Evolutionary conservation across 2,113 vertebrate genomes (phyloP), one percentile per base, ranked within the genome.

Genomic region (Mesitornis unicolor): DNA sequence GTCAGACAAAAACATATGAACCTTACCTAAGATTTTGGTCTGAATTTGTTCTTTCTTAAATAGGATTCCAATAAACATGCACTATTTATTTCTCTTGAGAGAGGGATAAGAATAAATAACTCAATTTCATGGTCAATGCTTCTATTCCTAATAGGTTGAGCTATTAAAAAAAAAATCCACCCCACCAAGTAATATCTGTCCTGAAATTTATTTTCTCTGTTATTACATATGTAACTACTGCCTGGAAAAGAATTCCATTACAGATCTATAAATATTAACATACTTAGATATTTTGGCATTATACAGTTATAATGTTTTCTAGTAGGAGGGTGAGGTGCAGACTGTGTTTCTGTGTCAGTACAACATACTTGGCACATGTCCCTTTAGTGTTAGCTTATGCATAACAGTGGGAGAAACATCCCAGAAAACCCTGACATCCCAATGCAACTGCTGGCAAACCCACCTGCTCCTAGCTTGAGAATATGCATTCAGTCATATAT

Each of bases 21-120:
- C 0, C 0, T 48, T 16, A 47, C 13, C 40, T 35, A 70, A 42
- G 0, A 3, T 22, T 82, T 56, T 64, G 40, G 22, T 40, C 33
- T 51, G 19, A 47, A 45, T 88, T 71, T 80, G 2, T 75, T 75
- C 15, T 45, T 29, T 51, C n/a, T 47, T 77, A 43, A 50, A 40
- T 53, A 36, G 5, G 8, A 45, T 48, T 59, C 28, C 42, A 71
- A 28, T 24, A 48, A 53, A 22, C 2, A 43, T 17, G 7, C 5
- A 20, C 21, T 51, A 10, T 13, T 42, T 51, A 10, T 56, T 42
- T 40, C 21, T 88, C 33, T 63, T 60, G 25, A 50, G 18, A 77
- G 3, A 50, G 26, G 13, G 40, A 36, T 5, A 61, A 20, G 13
- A 65, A 63, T 42, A 51, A 65, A 80, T 17, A 5, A 69, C 2